Evolutionary conservation across 2,113 vertebrate genomes (phyloP).

Genomic region (Motacilla alba): DNA sequence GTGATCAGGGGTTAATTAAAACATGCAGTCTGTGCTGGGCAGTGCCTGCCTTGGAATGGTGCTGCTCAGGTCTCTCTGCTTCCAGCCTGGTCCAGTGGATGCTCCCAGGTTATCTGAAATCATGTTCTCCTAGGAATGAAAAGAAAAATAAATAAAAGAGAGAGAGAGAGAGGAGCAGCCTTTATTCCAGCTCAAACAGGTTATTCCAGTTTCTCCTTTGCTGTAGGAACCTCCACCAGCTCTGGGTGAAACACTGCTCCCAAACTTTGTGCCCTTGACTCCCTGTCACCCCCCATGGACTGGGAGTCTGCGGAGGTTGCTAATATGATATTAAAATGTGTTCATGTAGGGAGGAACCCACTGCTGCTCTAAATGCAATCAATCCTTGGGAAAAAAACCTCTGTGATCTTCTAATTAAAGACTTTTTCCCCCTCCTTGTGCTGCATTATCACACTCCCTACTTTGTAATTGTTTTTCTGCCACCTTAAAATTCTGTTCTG

Average conservation of each 20-base stretch:
- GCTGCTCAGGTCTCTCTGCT: background rate
- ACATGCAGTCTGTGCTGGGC: background rate
- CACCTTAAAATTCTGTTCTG: background rate
- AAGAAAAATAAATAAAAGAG: background rate
- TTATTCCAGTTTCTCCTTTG: background rate
- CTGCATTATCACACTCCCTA: background rate
- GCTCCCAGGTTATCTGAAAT: background rate
- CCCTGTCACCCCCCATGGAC: background rate
- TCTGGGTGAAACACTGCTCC: background rate
- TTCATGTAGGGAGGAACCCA: background rate
- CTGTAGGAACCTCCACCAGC: background rate
- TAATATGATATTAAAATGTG: background rate
- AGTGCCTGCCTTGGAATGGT: background rate
- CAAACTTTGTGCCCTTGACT: background rate
- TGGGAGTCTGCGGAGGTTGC: background rate
- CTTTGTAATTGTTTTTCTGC: background rate
- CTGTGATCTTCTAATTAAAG: background rate
- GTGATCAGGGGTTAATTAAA: background rate
- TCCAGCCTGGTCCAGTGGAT: background rate
- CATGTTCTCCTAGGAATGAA: accelerated
- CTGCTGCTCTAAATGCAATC: background rate
- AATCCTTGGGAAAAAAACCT: background rate
- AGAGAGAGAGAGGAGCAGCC: background rate
- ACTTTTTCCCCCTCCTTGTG: background rate
- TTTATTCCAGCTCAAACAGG: background rate